Base-by-base conservation (phyloP, 2,797 vertebrate species). In the Xenopus petersii region DNA sequence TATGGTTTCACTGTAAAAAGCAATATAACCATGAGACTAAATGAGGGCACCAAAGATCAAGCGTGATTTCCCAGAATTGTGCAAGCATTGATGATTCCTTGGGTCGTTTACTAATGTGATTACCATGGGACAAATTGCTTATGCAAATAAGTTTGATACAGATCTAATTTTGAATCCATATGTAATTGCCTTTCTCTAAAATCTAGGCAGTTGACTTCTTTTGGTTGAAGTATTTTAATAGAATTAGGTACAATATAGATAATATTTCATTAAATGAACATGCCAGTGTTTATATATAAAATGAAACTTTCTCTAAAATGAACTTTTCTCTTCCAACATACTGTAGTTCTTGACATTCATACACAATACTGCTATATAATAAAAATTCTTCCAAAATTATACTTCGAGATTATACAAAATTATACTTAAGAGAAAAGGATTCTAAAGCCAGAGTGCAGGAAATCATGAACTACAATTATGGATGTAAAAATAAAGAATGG, bases 141-240 rank as follows among this genome's bases (percentile, higher is more conserved):
- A 80, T 62, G 60, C 75, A 84, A 84, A 83, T 77, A 75, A 81
- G 59, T 17, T 70, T 77, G 79, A 0, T 3, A 8, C 66, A 71
- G 81, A 82, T 72, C 63, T 81, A 83, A 84, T 5, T 77, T 73
- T 72, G 64, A 26, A 67, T 0, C 61, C 81, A 80, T 64, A 77
- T 73, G 79, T 82, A 85, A 74, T 16, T 79, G 71, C 64, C 71
- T 21, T 73, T 83, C 69, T 75, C 74, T 51, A 74, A 69, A 3
- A 49, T 61, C 33, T 55, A 67, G 54, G 58, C 21, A 42, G 48
- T 17, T 36, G 13, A 17, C 54, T 67, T 17, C 6, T 61, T 54
- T 67, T 21, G 21, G 21, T 21, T 21, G 21, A 21, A 21, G 21
- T 21, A 21, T 21, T 21, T 55, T 30, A 77, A 62, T 63, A 56